Evolutionary conservation across 2,797 vertebrate species (phyloP).

Genomic region (Danio tinwini): DNA sequence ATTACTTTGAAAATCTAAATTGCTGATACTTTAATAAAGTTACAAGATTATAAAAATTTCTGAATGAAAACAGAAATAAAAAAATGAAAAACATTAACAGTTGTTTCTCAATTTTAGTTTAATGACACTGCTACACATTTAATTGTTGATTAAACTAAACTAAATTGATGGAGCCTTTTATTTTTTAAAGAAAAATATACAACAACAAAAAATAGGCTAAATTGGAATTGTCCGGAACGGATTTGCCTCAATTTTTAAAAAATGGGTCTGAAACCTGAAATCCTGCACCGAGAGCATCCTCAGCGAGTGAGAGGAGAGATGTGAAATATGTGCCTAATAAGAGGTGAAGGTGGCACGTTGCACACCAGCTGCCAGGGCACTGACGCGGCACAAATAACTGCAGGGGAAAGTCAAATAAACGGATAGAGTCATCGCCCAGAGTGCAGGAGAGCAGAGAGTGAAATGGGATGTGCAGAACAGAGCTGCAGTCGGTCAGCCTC

Average conservation of each 20-base stretch:
- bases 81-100: no score
- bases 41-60: not conserved
- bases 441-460: conserved; percentile 34
- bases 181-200: no score
- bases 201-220: not conserved
- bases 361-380: conserved; percentile 54
- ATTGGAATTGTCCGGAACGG: not conserved
- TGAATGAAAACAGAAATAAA: no score
- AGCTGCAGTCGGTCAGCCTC: conserved; percentile 20
- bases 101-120: no score
- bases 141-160: no score
- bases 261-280: conserved; percentile 20
- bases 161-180: no score
- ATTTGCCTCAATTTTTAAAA: not conserved
- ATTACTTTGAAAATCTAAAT: not conserved
- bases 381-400: conserved; percentile 60
- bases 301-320: conserved; percentile 35
- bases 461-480: conserved; percentile 43
- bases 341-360: conserved; percentile 58
- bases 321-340: conserved; percentile 56
- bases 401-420: conserved; percentile 54
- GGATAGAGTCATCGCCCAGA: conserved; percentile 44
- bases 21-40: not conserved
- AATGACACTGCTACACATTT: no score
- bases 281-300: not conserved